Evolutionary conservation across 2,888 invertebrate species (phyloP), one percentile per base, ranked within the genome.

Genomic region (Nezara viridula): DNA sequence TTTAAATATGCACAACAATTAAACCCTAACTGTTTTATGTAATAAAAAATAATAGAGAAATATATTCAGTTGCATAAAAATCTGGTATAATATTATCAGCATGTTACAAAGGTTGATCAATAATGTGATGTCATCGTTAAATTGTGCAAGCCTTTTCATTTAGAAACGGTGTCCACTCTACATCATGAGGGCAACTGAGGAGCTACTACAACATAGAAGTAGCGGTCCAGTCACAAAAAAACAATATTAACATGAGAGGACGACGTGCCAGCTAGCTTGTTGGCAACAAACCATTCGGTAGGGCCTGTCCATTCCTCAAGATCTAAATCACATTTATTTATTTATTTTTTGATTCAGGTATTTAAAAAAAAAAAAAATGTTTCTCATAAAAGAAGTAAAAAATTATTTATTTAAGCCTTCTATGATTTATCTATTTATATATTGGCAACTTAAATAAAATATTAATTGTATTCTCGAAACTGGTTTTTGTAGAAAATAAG

Each of bases 171-270:
- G 19, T 73, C 66, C 32, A 73, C 66, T 73, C 66, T 73, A 73
- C 66, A 0, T 73, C 66, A 37, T 73, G 66, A 73, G 66, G 66
- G 66, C 66, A 73, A 73, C 66, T 73, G 66, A 73, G 66, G 37
- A 73, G 66, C 66, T 73, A 73, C 66, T 73, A 32, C 66, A 73
- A 73, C 66, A 73, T 37, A 37, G 66, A 73, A 73, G 32, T 73
- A 73, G 66, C 66, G 27, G 66, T 37, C 66, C 16, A 73, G 66
- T 73, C 66, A 9, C 32, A 37, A 73, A 73, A 66, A 73, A 73
- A 73, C 66, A 73, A 73, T 37, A 73, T 73, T 73, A 73, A 73
- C 66, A 37, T 37, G 66, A 73, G 66, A 73, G 66, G 66, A 73
- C 32, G 6, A 37, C 66, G 1, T 37, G 66, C 66, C 66, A 73